phyloP scores from a whole-genome alignment of 2,888 invertebrate species.

The Harmothoe impar region DNA sequence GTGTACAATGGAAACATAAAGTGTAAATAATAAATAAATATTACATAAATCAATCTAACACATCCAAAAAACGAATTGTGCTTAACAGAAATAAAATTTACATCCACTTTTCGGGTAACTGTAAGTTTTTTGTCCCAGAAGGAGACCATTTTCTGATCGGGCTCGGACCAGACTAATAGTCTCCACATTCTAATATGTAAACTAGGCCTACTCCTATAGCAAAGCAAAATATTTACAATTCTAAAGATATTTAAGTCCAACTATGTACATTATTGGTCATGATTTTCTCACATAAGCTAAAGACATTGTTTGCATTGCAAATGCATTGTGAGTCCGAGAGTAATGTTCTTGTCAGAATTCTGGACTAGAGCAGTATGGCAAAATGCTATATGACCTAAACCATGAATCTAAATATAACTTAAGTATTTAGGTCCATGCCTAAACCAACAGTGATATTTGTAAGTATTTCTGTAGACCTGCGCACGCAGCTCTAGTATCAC shows the following conservation, averaged over 20 bases:
- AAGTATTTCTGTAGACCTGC: not conserved
- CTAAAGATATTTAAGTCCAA: not conserved
- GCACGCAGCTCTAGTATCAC: not conserved
- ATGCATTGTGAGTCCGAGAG: not conserved
- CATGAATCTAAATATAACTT: not conserved
- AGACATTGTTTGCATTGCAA: not conserved
- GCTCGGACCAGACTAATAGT: not conserved
- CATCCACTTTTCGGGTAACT: not conserved
- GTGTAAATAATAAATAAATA: slow-evolving; percentile 45
- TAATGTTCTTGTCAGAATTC: not conserved
- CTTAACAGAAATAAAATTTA: slow-evolving; percentile 19
- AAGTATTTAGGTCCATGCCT: too few species aligned
- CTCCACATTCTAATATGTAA: not conserved
- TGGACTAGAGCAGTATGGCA: slow-evolving; percentile 51
- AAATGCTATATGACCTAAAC: not conserved
- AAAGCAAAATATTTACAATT: not conserved
- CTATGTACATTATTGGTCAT: slow-evolving; percentile 20
- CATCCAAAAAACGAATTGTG: slow-evolving; percentile 28
- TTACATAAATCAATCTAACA: not conserved
- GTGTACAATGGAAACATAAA: not conserved
- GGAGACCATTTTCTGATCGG: not conserved
- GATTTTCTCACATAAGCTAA: not conserved
- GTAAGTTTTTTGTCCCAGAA: slow-evolving; percentile 20
- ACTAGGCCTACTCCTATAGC: too few species aligned
- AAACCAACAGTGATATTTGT: too few species aligned